These are phyloP conservation scores for Dryobates pubescens DNA, from an alignment of 2,797 vertebrate species.

Conservation along the genomic window DNA sequence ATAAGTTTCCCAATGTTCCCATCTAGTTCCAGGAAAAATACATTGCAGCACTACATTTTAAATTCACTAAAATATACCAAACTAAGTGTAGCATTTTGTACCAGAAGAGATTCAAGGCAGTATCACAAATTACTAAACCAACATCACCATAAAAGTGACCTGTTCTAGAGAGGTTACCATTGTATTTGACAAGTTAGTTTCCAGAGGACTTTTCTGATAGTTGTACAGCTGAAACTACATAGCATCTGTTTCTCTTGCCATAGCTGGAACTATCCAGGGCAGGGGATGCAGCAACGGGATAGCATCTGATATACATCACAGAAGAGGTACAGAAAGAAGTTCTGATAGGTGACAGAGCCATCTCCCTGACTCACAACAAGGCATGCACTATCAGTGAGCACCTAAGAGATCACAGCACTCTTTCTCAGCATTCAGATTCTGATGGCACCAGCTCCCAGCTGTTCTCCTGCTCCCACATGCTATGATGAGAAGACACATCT, in stretches of 20 bases:
- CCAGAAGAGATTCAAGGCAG: not conserved
- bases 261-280: not conserved
- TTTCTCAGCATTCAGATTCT: not conserved
- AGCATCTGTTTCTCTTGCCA: not conserved
- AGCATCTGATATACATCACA: not conserved
- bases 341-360: not conserved
- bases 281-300: not conserved
- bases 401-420: not conserved
- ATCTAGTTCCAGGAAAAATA: not conserved
- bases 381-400: not conserved
- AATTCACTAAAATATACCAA: not conserved
- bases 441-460: not conserved
- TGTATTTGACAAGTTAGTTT: not conserved
- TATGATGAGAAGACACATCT: not conserved
- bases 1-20: not conserved
- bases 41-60: not conserved
- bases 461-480: not conserved
- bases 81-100: not conserved
- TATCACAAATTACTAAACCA: not conserved
- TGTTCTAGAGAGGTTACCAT: not conserved
- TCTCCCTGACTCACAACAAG: not conserved
- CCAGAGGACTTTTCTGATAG: not conserved
- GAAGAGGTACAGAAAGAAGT: not conserved
- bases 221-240: not conserved
- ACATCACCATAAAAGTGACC: not conserved